Evolutionary conservation across 1,140 invertebrate species (phyloP).

Genomic region (Drosophila carrolli): DNA sequence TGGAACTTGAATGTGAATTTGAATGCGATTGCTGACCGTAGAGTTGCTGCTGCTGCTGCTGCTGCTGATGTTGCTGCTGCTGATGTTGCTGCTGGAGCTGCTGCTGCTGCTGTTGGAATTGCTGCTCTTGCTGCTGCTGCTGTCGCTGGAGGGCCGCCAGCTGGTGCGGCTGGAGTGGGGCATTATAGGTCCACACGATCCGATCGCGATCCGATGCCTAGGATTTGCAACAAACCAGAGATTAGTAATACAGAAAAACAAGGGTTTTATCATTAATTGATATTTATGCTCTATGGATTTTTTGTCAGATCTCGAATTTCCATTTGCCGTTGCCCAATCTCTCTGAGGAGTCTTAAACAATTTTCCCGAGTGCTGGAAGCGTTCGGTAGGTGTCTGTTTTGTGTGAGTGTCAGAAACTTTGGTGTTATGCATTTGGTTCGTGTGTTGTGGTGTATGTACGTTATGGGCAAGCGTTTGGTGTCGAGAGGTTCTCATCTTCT

Average conservation of each 20-base stretch:
- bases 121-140: slow-evolving; percentile 84
- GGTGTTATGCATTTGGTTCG: slow-evolving; percentile 19
- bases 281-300: slow-evolving; percentile 22
- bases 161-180: slow-evolving; percentile 87
- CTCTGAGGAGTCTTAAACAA: slow-evolving; percentile 49
- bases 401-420: slow-evolving; percentile 27
- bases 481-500: slow-evolving; percentile 40
- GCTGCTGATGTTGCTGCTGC: slow-evolving; percentile 74
- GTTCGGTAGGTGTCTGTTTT: slow-evolving; percentile 20
- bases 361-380: slow-evolving; percentile 32
- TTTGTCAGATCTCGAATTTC: slow-evolving; percentile 41
- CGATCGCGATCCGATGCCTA: slow-evolving; percentile 86
- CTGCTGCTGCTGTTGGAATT: slow-evolving; percentile 63
- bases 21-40: slow-evolving; percentile 82
- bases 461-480: slow-evolving; percentile 34
- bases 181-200: slow-evolving; percentile 96
- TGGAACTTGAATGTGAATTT: slow-evolving; percentile 85
- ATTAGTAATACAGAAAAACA: slow-evolving; percentile 42
- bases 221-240: slow-evolving; percentile 25
- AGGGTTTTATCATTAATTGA: slow-evolving; percentile 5
- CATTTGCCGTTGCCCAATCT: slow-evolving; percentile 41
- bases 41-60: slow-evolving; percentile 70
- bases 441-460: slow-evolving; percentile 18
- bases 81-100: slow-evolving; percentile 62
- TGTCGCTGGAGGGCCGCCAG: slow-evolving; percentile 80